Evolutionary conservation across 2,888 invertebrate species (phyloP), one percentile per base, ranked within the genome.

Genomic region (Tinea semifulvella): DNA sequence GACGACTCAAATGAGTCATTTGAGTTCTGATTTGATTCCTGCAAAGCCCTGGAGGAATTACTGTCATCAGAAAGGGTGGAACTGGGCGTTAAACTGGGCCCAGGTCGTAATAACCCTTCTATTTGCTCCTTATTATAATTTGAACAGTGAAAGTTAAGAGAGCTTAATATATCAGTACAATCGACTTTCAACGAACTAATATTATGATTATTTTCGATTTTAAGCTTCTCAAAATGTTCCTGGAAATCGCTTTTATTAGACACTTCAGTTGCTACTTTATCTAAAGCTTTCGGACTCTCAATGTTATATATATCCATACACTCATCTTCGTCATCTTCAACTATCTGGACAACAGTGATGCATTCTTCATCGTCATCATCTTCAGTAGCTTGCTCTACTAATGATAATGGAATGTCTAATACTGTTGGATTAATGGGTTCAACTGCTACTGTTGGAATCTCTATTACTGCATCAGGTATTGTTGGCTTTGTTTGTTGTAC

Each of bases 1-100:
- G 79, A 79, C 3, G 80, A 79, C 45, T 79, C 81, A 1, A 76
- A 64, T 1, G 82, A 81, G 48, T 80, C 81, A 65, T 77, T 76
- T 1, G 74, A 71, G 51, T 66, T 63, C 43, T 62, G 70, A 42
- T 59, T 66, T 26, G 65, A 70, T 56, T 80, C 80, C 36, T 44
- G 45, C 14, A 63, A 63, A 0, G 63, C 56, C 50, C 76, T 60
- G 4, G 77, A 76, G 10, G 72, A 79, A 48, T 79, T 80, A 46
- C 80, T 80, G 45, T 80, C 77, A 63, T 80, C 80, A 8, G 80
- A 77, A 14, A 79, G 51, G 43, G 66, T 74, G 5, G 75, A 80
- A 49, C 74, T 82, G 2, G 79, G 77, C 50, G 79, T 79, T 28
- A 75, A 52, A 52, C 77, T 74, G 1, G 79, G 80, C 46, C 79